Evolutionary conservation across 2,797 vertebrate genomes (phyloP), one percentile per base, ranked within the genome.

Genomic region (Setipinna tenuifilis): DNA sequence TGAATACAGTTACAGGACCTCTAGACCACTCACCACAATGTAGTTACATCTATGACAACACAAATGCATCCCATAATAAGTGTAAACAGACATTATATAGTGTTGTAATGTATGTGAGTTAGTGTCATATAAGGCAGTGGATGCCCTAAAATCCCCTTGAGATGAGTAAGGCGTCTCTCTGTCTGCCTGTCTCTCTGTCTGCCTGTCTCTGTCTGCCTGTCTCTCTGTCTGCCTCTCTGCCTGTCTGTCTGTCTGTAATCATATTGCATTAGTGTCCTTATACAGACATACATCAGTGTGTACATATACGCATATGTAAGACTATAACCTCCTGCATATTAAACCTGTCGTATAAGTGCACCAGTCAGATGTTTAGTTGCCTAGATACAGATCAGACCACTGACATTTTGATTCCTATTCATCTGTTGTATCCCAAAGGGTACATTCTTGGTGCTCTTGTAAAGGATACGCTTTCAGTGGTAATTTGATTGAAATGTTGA

Each of bases 371-470:
- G 11, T 28, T 65, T 28, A 25, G 11, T 25, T 71, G 11, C 28
- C 31, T 11, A 65, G n/a, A 65, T 31, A 14, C 65, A 31, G 25
- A 71, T 71, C 65, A 71, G 65, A 25, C 5, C 25, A 71, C 65
- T 16, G 65, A 35, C 25, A 71, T 71, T 65, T 25, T 31, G 25
- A 31, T 14, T 31, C 58, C n/a, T 35, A 5, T 62, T n/a, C 5
- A 23, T 16, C 21, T 84, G 46, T 84, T 83, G 65, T 71, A 25
- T 16, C 31, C 65, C 28, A 71, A 31, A 88, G 87, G 85, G 23
- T 88, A 86, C 62, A 59, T 86, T 19, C 19, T 86, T 14, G 87
- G 71, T 71, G 21, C 50, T 54, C 50, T 54, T 54, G 9, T 54
- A 54, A 54, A 54, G 14, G 50, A 54, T 54, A 54, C 35, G 35